These are phyloP conservation scores for Leptopilina syphax DNA, from an alignment of 2,888 invertebrate species.

Conservation along the genomic window DNA sequence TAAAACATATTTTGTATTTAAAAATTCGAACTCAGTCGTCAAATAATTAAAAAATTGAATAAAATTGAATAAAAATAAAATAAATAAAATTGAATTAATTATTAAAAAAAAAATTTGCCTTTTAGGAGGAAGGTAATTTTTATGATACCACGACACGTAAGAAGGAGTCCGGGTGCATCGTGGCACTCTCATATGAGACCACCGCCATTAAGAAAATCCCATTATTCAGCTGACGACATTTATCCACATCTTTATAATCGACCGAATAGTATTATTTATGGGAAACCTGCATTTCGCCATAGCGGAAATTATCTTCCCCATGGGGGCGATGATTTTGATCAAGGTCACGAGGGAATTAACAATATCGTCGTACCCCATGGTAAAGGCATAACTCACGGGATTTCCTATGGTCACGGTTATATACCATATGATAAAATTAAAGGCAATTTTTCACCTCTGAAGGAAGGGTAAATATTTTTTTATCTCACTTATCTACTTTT, in stretches of 20 bases:
- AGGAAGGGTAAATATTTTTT: conserved; percentile 48
- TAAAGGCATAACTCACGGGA: conserved; percentile 63
- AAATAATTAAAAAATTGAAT: no score
- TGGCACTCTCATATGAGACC: conserved; percentile 50
- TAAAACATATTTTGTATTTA: conserved; percentile 51
- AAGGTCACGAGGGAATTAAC: conserved; percentile 62
- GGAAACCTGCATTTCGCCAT: conserved; percentile 46
- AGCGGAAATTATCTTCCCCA: conserved; percentile 55
- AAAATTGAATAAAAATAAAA: no score
- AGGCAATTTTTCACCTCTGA: conserved; percentile 52
- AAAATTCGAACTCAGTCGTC: neutral
- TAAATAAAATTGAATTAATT: no score
- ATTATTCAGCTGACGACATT: conserved; percentile 44
- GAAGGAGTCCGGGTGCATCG: conserved; percentile 60
- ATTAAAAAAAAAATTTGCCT: conserved; percentile 18
- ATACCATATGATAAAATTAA: conserved; percentile 67
- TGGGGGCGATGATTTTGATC: conserved; percentile 68
- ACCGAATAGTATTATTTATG: conserved; percentile 42
- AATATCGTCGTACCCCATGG: conserved; percentile 67
- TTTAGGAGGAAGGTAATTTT: conserved; percentile 66
- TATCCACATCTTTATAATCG: conserved; percentile 44
- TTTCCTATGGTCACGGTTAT: conserved; percentile 68
- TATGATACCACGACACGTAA: conserved; percentile 64
- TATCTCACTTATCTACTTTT: neutral
- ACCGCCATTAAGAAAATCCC: conserved; percentile 47